Evolutionary conservation across 2,113 vertebrate species (phyloP), one percentile per base, ranked within the genome.

Genomic region (Ciconia boyciana): DNA sequence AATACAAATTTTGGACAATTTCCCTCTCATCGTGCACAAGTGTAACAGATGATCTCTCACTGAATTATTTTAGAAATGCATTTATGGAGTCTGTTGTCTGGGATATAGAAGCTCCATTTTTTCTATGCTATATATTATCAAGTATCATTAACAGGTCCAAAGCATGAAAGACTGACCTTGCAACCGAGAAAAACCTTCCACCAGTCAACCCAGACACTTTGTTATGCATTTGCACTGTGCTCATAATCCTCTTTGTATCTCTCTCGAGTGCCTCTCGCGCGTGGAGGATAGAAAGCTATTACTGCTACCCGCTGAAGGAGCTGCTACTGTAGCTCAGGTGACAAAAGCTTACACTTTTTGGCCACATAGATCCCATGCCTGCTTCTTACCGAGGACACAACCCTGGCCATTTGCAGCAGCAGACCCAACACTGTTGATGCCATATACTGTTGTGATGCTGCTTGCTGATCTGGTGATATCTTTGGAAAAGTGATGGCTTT

Each of bases 51-150:
- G 93, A 94, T 91, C 89, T 94, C 87, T 97, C 96, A 96, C 91
- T 95, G 85, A 97, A 88, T 96, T 96, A 97, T 97, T 91, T 97
- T 74, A 96, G 91, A 94, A 95, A 96, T 96, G 94, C 96, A 81
- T 96, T 85, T 93, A 91, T 81, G 95, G 96, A 96, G 96, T 64
- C 93, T 91, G 89, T 88, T 93, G 96, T 97, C 96, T 92, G 94
- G 46, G n/a, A 39, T 90, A 52, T 46, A 71, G 94, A 83, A 95
- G 84, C 82, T 90, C 70, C 93, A 44, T 95, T 66, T 88, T 95
- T 90, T 36, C 82, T 91, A 41, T 8, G 28, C 26, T 75, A 41
- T 83, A 68, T 83, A 93, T 93, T 93, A 84, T 64, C 75, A 81
- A 58, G 74, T n/a, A 77, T 11, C 64, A 49, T 34, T 89, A 75